Evolutionary conservation across 2,797 vertebrate genomes (phyloP), one percentile per base, ranked within the genome.

Genomic region (Xenops minutus): DNA sequence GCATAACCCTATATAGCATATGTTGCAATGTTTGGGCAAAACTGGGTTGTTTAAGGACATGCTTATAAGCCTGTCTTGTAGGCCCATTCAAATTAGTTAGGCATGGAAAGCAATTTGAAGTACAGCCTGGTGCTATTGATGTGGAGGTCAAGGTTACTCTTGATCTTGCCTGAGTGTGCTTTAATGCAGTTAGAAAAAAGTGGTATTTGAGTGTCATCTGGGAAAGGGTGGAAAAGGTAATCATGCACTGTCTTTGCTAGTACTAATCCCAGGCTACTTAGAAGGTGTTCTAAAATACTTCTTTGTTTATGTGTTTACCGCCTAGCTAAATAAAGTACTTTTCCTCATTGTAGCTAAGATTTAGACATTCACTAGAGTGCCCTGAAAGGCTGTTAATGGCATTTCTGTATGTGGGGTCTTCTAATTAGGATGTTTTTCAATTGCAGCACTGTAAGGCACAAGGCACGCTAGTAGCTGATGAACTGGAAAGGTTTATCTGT

Each of bases 401-500:
- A 30, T 59, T 80, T 75, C 74, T 55, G 26, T 88, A 30, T 0
- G 1, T 44, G 51, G 34, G 90, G 67, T 89, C 83, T 58, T 71
- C 62, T 91, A 85, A 84, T 95, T 92, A 88, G 56, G 64, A 24
- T 71, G 48, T 81, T 92, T 95, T 95, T 85, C 79, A 87, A 5
- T 63, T 75, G 81, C 77, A 30, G 44, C 37, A 7, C 24, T 74
- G 41, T 76, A 76, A 83, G 46, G n/a, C 76, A 46, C 39, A 61
- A 83, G 55, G 54, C 76, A 9, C 63, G 56, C 51, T 84, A 76
- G 88, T 95, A 85, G 77, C 73, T 91, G 85, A 69, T 88, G 91
- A 88, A 59, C 91, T 93, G 88, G 91, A 88, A 95, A 77, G 59
- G 64, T 44, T 48, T 93, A 68, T 92, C 69, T 90, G 17, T 95